Conservation (phyloP, 2,113 vertebrate species). For the Hypanus sabinus region DNA sequence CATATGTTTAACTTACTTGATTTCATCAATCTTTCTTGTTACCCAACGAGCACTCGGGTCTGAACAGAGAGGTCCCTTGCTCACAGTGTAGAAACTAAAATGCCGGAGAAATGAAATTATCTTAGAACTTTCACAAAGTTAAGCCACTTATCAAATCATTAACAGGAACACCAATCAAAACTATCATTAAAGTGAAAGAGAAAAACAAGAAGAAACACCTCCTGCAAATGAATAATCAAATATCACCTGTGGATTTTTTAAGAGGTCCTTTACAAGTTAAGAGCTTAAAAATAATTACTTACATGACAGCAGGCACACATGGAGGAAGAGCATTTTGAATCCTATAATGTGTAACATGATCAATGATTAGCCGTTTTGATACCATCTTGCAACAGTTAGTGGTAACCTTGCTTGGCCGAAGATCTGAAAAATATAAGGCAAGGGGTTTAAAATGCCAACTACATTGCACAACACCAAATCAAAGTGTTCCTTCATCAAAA, state of each 20-base stretch:
- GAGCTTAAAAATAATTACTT: neutral
- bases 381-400: constrained; percentile 34
- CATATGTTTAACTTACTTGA: constrained; percentile 2
- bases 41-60: neutral
- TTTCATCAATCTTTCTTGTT: neutral
- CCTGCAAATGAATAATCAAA: neutral
- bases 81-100: constrained; percentile 22
- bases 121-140: neutral
- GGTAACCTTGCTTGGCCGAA: constrained; percentile 34
- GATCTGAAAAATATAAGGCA: constrained; percentile 31
- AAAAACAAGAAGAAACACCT: neutral
- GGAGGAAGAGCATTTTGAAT: constrained; percentile 19
- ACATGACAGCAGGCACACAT: constrained; percentile 36
- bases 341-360: constrained; percentile 16
- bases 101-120: neutral
- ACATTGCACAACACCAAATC: neutral
- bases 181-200: neutral
- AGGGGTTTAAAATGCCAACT: neutral
- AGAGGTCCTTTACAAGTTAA: neutral
- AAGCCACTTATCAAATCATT: neutral
- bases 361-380: neutral
- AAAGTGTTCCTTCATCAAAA: neutral
- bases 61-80: constrained; percentile 3
- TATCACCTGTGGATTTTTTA: neutral
- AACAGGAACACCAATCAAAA: neutral